These are phyloP conservation scores for Prionailurus viverrinus DNA, from an alignment of 2,113 vertebrate species.

Conservation along the genomic window DNA sequence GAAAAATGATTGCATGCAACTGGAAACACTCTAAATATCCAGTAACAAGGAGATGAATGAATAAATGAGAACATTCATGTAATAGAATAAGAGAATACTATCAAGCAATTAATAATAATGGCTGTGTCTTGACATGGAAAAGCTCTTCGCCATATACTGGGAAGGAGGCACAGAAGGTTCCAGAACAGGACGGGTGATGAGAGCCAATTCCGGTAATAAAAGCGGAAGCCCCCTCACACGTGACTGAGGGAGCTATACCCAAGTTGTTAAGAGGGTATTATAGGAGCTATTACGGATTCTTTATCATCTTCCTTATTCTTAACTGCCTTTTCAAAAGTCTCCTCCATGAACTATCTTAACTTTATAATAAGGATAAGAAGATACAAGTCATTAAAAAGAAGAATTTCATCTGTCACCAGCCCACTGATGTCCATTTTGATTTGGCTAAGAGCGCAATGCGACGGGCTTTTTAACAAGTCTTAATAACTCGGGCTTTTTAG, in stretches of 20 bases:
- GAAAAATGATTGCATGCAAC: neutral
- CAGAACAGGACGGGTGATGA: neutral
- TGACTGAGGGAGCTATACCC: neutral
- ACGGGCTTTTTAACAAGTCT: neutral
- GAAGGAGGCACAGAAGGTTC: neutral
- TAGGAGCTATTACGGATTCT: neutral
- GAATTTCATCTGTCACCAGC: neutral
- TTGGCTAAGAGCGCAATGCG: neutral
- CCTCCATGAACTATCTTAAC: neutral
- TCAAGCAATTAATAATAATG: neutral
- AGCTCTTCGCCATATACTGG: neutral
- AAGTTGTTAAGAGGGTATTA: neutral
- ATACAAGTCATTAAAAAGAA: neutral
- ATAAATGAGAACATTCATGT: neutral
- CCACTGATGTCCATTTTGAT: neutral
- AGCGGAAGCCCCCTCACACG: neutral
- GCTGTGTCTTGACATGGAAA: neutral
- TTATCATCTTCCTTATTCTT: conserved; percentile 18
- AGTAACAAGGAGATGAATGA: neutral
- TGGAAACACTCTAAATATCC: conserved; percentile 6
- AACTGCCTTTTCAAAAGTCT: neutral
- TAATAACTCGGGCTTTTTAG: neutral
- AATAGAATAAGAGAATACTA: neutral
- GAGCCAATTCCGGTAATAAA: neutral
- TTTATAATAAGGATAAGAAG: conserved; percentile 43